Evolutionary conservation across 2,113 vertebrate genomes (phyloP), one percentile per base, ranked within the genome.

Genomic region (Passer montanus): DNA sequence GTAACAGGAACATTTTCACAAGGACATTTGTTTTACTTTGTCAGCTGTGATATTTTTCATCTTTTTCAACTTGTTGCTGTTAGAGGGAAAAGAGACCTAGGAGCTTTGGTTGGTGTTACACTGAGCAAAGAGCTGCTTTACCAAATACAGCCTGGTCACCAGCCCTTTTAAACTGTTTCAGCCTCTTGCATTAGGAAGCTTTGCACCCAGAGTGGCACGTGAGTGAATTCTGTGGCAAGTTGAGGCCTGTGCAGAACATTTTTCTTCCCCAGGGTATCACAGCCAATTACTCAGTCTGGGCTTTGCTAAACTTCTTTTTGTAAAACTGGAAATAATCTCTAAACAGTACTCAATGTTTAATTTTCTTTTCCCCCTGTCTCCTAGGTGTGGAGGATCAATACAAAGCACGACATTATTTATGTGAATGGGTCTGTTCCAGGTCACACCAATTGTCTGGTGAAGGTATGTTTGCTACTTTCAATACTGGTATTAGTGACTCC

Each of bases 321-420:
- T 67, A 43, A 30, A 84, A 60, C 33, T 55, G 67, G 4, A 15
- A 52, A 35, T 80, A 27, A 15, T 47, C 55, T 89, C 23, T 63
- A 55, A 80, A 67, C 63, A 9, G 4, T 53, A 3, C 30, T 56
- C 13, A 62, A 3, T 60, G 47, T 49, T 21, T 84, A 44, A 1
- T 69, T 68, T 24, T 43, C 10, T 52, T 13, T 43, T 70, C 23
- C 17, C 39, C 39, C 39, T 82, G 19, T 90, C 53, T 86, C 31
- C 90, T 97, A 99, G 99, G 98, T 99, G 39, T 99, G 99, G 99
- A 98, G 99, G 95, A 97, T 99, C 96, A 99, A 99, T 95, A 99
- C 98, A 94, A 99, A 98, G 90, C 96, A 98, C 74, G 98, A 99
- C 74, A 97, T 99, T 69, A 98, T 99, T 90, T 99, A 99, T 37